Conservation (phyloP, 2,113 vertebrate genomes). For the Chunga burmeisteri region DNA sequence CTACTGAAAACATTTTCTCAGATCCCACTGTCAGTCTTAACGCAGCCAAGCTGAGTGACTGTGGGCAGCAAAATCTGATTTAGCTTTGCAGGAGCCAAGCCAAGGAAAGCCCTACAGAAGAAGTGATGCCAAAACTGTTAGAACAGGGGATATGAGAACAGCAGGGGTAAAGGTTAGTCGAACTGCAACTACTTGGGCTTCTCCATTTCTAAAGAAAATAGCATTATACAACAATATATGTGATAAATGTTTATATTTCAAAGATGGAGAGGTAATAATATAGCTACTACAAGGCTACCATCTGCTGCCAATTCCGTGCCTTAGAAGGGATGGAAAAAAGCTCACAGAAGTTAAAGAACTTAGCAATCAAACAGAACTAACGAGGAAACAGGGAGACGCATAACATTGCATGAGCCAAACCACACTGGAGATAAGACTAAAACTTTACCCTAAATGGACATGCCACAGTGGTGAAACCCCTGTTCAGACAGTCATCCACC, state of each 20-base stretch:
- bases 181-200: not conserved
- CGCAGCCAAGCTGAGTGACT: not conserved
- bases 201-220: not conserved
- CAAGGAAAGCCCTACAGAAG: not conserved
- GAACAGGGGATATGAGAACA: not conserved
- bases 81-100: not conserved
- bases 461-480: not conserved
- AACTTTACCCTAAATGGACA: constrained; percentile 57
- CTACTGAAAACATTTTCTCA: not conserved
- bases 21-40: not conserved
- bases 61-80: not conserved
- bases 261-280: not conserved
- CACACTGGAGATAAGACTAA: not conserved
- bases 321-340: constrained; percentile 65
- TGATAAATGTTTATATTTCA: not conserved
- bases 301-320: constrained; percentile 21
- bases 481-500: not conserved
- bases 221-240: not conserved
- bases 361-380: constrained; percentile 37
- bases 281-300: not conserved
- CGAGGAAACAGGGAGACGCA: not conserved
- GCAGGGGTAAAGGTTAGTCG: not conserved
- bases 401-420: not conserved
- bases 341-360: constrained; percentile 6
- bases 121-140: not conserved